Evolutionary conservation across 1,140 invertebrate genomes (phyloP), one percentile per base, ranked within the genome.

Genomic region (Orussus abietinus): DNA sequence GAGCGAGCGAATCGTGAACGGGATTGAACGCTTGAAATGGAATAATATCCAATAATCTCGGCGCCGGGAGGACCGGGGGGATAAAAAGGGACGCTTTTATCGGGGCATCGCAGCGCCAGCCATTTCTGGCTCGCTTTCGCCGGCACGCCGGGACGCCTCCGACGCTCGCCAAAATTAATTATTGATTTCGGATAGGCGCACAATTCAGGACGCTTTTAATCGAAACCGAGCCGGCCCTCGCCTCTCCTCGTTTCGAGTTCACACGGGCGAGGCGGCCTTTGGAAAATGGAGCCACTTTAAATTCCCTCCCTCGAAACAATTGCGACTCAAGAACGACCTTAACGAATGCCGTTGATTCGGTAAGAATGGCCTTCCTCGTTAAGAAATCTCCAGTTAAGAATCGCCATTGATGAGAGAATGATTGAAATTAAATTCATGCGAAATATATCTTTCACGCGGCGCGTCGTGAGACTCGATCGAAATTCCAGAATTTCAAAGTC

Each of bases 11-110:
- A 67, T 66, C 63, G 62, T 63, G n/a, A 52, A 47, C 51, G 54
- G 66, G 64, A 66, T 69, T 69, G 66, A 69, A 67, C 59, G 63
- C 59, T 69, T 59, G 60, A 60, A 69, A 69, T 67, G 63, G 60
- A 69, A 68, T 69, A 67, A 69, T 69, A 66, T 68, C 64, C 64
- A 66, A 66, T 68, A 65, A 69, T 67, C 62, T 66, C 54, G 55
- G 51, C 47, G 53, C 43, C 50, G 45, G 55, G 57, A 53, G 59
- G 51, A 47, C 45, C n/a, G n/a, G n/a, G n/a, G 53, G 57, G 59
- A 60, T 64, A 61, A 64, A 66, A 64, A 64, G 62, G 62, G 59
- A 59, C 51, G 59, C 56, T 63, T n/a, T 65, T 65, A 63, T 65
- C 62, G 57, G 49, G 34, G 47, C 51, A 62, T 63, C 62, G 46